These are phyloP conservation scores for Prunella himalayana DNA, from an alignment of 2,113 vertebrate species.

Conservation along the genomic window DNA sequence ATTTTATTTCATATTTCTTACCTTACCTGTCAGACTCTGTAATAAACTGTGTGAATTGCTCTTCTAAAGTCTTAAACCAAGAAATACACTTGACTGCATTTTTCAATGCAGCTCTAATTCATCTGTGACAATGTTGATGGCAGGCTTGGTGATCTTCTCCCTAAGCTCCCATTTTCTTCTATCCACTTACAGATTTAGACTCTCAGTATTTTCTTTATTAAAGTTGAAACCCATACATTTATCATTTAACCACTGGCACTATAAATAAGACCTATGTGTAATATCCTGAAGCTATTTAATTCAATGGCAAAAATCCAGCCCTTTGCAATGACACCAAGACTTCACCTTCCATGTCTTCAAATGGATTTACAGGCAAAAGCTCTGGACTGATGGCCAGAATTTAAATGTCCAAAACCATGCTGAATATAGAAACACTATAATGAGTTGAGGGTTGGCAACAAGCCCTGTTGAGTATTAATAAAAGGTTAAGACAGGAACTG, in stretches of 20 bases:
- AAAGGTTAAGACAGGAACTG: not conserved
- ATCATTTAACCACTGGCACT: not conserved
- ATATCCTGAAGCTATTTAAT: not conserved
- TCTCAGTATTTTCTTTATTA: not conserved
- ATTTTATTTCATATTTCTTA: not conserved
- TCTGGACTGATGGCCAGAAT: not conserved
- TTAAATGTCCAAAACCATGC: not conserved
- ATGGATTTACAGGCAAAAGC: not conserved
- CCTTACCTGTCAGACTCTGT: not conserved
- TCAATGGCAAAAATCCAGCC: not conserved
- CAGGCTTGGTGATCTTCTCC: not conserved
- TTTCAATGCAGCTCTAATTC: not conserved
- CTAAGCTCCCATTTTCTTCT: not conserved
- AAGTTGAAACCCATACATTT: not conserved
- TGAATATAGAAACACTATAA: not conserved
- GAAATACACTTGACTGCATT: not conserved
- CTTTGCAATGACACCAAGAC: not conserved
- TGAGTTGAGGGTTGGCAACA: not conserved
- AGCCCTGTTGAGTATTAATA: not conserved
- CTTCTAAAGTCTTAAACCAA: not conserved
- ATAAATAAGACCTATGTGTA: not conserved
- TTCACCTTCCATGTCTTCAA: not conserved
- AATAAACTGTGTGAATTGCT: not conserved
- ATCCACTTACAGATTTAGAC: not conserved
- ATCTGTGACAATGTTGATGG: not conserved